Conservation (phyloP, 2,113 vertebrate genomes). For the Salvator merianae region DNA sequence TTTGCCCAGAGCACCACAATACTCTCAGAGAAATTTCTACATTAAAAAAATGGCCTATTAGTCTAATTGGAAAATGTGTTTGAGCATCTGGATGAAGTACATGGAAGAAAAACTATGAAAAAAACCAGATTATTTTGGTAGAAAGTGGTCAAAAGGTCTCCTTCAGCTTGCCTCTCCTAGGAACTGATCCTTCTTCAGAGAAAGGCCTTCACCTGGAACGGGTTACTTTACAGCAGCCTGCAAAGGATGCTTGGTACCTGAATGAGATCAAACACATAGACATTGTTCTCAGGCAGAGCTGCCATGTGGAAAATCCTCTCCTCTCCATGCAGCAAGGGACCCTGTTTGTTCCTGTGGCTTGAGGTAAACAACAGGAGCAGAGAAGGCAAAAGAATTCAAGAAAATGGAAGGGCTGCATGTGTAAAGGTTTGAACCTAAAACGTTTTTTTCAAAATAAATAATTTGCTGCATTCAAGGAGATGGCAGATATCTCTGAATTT, state of each 20-base stretch:
- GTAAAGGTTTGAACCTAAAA: slow-evolving; percentile 28
- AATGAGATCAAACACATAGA: slow-evolving; percentile 42
- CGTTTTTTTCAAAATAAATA: slow-evolving; percentile 42
- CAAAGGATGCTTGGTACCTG: slow-evolving; percentile 42
- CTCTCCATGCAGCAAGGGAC: slow-evolving; percentile 23
- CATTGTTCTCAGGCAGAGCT: slow-evolving; percentile 30
- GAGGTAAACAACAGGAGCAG: not conserved
- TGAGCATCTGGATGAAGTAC: not conserved
- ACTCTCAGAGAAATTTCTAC: not conserved
- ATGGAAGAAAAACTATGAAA: not conserved
- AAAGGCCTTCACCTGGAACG: slow-evolving; percentile 2
- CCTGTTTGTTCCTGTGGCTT: not conserved
- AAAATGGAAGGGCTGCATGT: slow-evolving; percentile 13
- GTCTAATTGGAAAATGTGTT: not conserved
- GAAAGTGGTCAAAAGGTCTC: not conserved
- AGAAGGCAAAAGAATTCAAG: slow-evolving; percentile 17
- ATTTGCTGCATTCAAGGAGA: slow-evolving; percentile 24
- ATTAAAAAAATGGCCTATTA: not conserved
- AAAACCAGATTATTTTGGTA: no score
- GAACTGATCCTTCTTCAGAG: slow-evolving; percentile 43
- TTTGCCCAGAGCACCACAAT: not conserved
- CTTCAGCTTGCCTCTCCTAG: slow-evolving; percentile 20
- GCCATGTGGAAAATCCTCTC: slow-evolving; percentile 26
- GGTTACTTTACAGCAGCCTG: slow-evolving; percentile 39
- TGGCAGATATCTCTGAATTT: slow-evolving; percentile 9